Conservation (phyloP, 2,888 invertebrate species). For the Oscheius onirici region DNA sequence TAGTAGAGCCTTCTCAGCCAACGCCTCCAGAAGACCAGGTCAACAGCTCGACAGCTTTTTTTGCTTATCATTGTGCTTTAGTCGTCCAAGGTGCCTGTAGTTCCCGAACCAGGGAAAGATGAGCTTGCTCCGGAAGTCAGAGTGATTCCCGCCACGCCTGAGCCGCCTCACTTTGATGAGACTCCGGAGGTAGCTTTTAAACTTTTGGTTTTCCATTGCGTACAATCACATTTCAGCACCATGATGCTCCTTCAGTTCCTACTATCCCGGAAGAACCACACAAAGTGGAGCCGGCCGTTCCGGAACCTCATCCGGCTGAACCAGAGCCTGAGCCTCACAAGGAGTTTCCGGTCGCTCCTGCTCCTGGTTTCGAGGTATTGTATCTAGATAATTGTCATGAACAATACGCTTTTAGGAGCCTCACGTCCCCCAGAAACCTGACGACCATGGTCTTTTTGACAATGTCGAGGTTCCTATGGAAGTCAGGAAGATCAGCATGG, state of each 20-base stretch:
- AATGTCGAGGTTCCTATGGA: conserved; percentile 24
- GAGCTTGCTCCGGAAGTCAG: conserved; percentile 20
- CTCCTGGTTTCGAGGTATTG: conserved; percentile 23
- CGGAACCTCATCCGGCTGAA: conserved; percentile 7
- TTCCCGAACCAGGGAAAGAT: background rate
- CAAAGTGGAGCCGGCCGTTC: background rate
- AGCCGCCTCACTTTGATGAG: conserved; percentile 25
- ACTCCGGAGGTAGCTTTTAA: background rate
- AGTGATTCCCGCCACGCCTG: conserved; percentile 26
- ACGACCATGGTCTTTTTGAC: conserved; percentile 20
- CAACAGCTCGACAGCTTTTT: background rate
- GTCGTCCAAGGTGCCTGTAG: conserved; percentile 9
- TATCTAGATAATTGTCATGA: background rate
- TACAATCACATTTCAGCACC: background rate
- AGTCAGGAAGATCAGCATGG: conserved; percentile 31
- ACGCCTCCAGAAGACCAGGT: background rate
- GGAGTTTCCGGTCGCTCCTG: conserved; percentile 1
- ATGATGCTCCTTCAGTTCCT: background rate
- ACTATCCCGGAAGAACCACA: background rate
- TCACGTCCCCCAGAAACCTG: conserved; percentile 10
- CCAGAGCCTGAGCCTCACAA: background rate
- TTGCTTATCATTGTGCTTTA: conserved; percentile 19
- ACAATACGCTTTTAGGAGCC: conserved; percentile 14
- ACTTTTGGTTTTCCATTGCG: no score
- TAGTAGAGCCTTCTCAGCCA: background rate